Evolutionary conservation across 1,140 invertebrate species (phyloP), one percentile per base, ranked within the genome.

Genomic region (Zaprionus vittiger): DNA sequence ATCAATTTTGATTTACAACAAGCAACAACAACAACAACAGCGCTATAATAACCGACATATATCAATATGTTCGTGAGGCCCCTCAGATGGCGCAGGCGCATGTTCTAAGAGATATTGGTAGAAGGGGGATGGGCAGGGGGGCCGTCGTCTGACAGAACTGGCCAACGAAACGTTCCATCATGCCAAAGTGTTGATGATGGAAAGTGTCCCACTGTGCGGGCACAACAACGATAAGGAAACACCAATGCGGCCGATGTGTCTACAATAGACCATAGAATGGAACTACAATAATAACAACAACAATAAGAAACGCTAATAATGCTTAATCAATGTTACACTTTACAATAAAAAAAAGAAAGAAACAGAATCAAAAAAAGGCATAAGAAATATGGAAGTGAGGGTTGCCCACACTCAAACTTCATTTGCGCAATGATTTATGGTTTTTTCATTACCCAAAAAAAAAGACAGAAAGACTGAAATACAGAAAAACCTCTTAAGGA

Each of bases 261-360:
- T 57, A 86, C 73, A 80, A 87, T 71, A 63, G 68, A 65, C 71
- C 55, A 41, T 61, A 71, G 59, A 68, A 71, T 79, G 64, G n/a
- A 47, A 47, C n/a, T 57, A 79, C 61, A 77, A 47, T 72, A 86
- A 71, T 79, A 81, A 65, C 72, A 85, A 65, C 73, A 83, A 83
- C 80, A 86, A 86, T 74, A 84, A 89, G 79, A 84, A 89, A 81
- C 85, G 79, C 85, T 89, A 89, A 89, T 89, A 89, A 89, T 89
- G 84, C 84, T 89, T 89, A 89, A 89, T 89, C 84, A 89, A 89
- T 90, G 85, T 90, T 90, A 90, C 86, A 90, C 86, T 87, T 90
- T 90, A 82, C 85, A 87, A 86, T 90, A 86, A 86, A 38, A 38
- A 38, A 22, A 64, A 66, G 41, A 66, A 54, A 24, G 55, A 55